Conservation (phyloP, 2,888 invertebrate genomes). For the Phyllotreta cruciferae region DNA sequence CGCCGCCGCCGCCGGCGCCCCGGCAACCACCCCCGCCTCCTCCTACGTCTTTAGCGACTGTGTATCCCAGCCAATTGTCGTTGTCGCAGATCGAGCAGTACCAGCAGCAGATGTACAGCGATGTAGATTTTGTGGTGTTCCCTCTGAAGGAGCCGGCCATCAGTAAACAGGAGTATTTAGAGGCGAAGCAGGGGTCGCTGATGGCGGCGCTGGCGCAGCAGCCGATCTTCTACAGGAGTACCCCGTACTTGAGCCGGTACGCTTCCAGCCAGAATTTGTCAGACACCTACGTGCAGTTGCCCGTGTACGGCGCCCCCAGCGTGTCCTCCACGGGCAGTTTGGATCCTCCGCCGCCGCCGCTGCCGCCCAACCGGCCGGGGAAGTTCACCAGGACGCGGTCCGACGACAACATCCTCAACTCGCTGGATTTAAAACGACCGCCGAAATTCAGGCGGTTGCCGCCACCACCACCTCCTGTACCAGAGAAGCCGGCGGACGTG, state of each 20-base stretch:
- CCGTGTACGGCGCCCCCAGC: conserved; percentile 73
- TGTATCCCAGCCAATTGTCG: conserved; percentile 73
- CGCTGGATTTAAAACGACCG: conserved; percentile 66
- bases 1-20: conserved; percentile 74
- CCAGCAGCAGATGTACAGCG: conserved; percentile 88
- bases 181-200: conserved; percentile 83
- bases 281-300: conserved; percentile 75
- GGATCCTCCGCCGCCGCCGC: conserved; percentile 73
- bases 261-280: conserved; percentile 83
- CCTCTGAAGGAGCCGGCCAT: conserved; percentile 88
- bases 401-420: conserved; percentile 81
- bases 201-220: conserved; percentile 70
- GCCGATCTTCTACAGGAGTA: conserved; percentile 80
- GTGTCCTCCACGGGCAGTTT: conserved; percentile 68
- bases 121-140: conserved; percentile 91
- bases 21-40: conserved; percentile 67
- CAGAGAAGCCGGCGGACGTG: conserved; percentile 35
- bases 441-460: conserved; percentile 65
- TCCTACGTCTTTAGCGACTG: conserved; percentile 73
- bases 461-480: conserved; percentile 59
- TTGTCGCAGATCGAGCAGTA: conserved; percentile 84
- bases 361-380: conserved; percentile 66
- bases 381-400: conserved; percentile 76
- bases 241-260: conserved; percentile 80
- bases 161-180: conserved; percentile 89